phyloP scores from a whole-genome alignment of 2,888 invertebrate species.

The Rhagium mordax region DNA sequence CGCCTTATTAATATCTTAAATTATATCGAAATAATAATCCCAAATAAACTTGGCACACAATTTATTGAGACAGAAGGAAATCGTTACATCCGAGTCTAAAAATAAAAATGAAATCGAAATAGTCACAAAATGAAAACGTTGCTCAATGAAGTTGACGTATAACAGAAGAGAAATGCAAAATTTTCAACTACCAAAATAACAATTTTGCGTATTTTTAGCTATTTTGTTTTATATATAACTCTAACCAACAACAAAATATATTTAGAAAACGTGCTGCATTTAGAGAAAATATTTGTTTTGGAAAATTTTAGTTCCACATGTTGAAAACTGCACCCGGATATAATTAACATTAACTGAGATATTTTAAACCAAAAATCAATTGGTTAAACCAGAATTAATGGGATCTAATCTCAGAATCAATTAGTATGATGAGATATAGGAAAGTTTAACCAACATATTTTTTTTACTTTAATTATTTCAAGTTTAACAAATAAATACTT shows the following conservation, averaged over 20 bases:
- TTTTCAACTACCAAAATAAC: constrained; percentile 20
- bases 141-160: constrained; percentile 23
- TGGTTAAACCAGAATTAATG: not conserved
- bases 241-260: constrained; percentile 4
- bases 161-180: not conserved
- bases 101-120: constrained; percentile 4
- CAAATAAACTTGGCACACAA: not conserved
- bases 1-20: not conserved
- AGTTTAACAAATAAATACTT: too few species aligned
- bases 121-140: not conserved
- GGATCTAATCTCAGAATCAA: too few species aligned
- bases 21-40: not conserved
- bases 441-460: too few species aligned
- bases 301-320: not conserved
- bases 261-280: not conserved
- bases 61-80: constrained; percentile 4
- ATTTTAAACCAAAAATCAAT: not conserved
- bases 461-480: too few species aligned
- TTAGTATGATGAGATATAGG: too few species aligned
- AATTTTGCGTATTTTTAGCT: constrained; percentile 5
- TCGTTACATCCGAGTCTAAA: constrained; percentile 1
- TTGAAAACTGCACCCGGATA: not conserved
- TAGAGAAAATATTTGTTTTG: constrained; percentile 13
- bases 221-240: not conserved
- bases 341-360: not conserved